A percentile compares a stretch with the other conserved stretches of the same genome.
Evolutionary conservation across 2,113 vertebrate genomes (phyloP).

Genomic region (Phyllostomus discolor): DNA sequence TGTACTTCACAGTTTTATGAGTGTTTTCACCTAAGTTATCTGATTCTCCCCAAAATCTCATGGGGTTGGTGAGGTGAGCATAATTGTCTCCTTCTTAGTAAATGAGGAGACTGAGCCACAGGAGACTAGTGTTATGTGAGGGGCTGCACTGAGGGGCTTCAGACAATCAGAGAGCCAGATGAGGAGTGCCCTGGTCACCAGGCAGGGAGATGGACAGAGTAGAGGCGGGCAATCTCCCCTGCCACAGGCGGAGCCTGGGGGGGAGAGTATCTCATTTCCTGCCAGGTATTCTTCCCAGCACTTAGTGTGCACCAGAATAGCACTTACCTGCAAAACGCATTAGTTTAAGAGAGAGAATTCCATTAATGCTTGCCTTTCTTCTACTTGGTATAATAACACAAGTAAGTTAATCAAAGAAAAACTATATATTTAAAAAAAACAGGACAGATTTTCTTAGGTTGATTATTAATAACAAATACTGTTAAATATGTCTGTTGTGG

Average conservation of each 20-base stretch:
- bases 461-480: slow-evolving; percentile 50
- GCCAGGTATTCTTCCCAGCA: background rate
- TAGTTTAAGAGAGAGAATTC: background rate
- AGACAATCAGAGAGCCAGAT: background rate
- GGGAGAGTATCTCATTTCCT: background rate
- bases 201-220: background rate
- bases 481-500: slow-evolving; percentile 53
- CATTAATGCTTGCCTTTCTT: background rate
- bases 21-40: background rate
- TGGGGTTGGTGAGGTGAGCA: background rate
- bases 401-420: slow-evolving; percentile 18
- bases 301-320: background rate
- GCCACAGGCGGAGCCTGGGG: background rate
- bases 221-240: background rate
- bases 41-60: background rate
- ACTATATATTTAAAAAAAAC: background rate
- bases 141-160: background rate
- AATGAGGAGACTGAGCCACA: background rate
- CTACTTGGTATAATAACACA: slow-evolving; percentile 3
- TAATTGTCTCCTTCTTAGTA: background rate
- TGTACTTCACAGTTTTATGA: background rate
- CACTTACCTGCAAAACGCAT: background rate
- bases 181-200: background rate
- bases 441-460: slow-evolving; percentile 25
- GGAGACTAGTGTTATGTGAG: background rate